phyloP scores from a whole-genome alignment of 2,888 invertebrate species.

The Euplagia quadripunctaria region DNA sequence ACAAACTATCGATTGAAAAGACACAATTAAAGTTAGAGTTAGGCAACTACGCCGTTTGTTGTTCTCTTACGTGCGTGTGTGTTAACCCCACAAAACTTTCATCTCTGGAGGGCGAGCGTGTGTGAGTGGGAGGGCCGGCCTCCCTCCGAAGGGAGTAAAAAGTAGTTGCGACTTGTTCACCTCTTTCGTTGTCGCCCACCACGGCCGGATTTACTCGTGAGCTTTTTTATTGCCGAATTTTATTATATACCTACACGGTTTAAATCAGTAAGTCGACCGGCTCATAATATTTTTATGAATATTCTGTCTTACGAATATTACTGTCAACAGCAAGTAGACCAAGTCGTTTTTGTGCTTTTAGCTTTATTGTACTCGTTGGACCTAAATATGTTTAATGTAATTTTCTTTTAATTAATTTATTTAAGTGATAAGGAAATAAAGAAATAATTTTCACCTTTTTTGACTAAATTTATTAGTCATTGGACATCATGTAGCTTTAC shows the following conservation, averaged over 20 bases:
- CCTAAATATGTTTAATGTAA: not conserved
- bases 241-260: slow-evolving; percentile 51
- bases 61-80: slow-evolving; percentile 81
- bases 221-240: slow-evolving; percentile 66
- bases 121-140: slow-evolving; percentile 68
- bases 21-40: slow-evolving; percentile 87
- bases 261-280: slow-evolving; percentile 41
- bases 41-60: slow-evolving; percentile 84
- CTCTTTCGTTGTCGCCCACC: slow-evolving; percentile 86
- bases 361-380: not conserved
- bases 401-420: not conserved
- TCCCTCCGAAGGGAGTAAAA: slow-evolving; percentile 85
- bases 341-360: not conserved
- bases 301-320: slow-evolving; percentile 9
- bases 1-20: slow-evolving; percentile 85
- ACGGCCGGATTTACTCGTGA: slow-evolving; percentile 69
- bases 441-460: not conserved
- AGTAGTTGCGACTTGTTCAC: slow-evolving; percentile 86
- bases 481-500: not conserved
- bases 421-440: too few relatives aligned
- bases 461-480: not conserved
- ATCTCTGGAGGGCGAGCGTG: slow-evolving; percentile 78
- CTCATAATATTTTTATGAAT: slow-evolving; percentile 30
- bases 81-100: slow-evolving; percentile 86
- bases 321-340: not conserved